Evolutionary conservation across 2,113 vertebrate genomes (phyloP), one percentile per base, ranked within the genome.

Genomic region (Panurus biarmicus): DNA sequence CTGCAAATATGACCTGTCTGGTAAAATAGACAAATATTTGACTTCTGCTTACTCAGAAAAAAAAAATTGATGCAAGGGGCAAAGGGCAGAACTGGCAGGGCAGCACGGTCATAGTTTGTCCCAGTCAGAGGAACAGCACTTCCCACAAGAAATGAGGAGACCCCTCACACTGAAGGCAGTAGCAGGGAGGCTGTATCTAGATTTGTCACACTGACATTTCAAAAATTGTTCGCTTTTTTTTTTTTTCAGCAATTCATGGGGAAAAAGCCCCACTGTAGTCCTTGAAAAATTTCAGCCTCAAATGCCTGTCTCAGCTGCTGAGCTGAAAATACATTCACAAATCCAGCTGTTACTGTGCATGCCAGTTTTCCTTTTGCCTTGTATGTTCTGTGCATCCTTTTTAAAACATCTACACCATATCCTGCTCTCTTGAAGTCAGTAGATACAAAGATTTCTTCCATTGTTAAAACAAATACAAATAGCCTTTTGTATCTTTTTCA

Each of bases 351-450:
- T 89, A 8, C 29, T 77, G 18, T 50, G 21, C 45, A 14, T 60
- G 65, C 33, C 26, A 47, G 31, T 77, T 74, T 61, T 92, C 78
- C 75, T 65, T 78, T 69, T 82, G 33, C 79, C 44, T 64, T 1
- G 1, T 70, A 72, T 50, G 18, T 57, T 62, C 42, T 22, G 5
- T 48, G 13, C 61, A 95, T 95, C 83, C 91, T 75, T 77, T 90
- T 54, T 1, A 3, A 87, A 95, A 85, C 23, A 60, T 70, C 89
- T 82, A 5, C 2, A 51, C 35, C 11, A 14, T 79, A 87, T 96
- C 95, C 88, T 93, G 79, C 96, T 93, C 95, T 81, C 61, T 67
- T 75, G 20, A 87, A 70, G 58, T 44, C 35, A 22, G 31, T 56
- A 73, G 29, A 19, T 61, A 40, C 12, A 89, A 89, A 51, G 83